phyloP scores from a whole-genome alignment of 2,888 invertebrate genomes.

The Automeris io region DNA sequence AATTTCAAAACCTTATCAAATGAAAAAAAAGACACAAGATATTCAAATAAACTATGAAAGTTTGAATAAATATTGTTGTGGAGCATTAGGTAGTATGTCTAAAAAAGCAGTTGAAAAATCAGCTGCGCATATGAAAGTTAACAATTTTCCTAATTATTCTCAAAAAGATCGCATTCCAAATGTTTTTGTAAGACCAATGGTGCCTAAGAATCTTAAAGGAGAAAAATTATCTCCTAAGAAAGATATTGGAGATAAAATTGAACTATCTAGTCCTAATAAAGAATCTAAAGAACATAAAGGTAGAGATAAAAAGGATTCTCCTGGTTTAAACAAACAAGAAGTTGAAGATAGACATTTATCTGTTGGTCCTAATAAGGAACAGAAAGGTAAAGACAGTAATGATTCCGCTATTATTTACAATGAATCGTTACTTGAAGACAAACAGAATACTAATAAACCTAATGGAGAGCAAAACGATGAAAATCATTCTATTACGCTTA shows the following conservation, averaged over 20 bases:
- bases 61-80: constrained; percentile 53
- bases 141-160: constrained; percentile 26
- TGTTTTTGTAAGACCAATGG: constrained; percentile 55
- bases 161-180: constrained; percentile 39
- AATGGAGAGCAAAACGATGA: too few species aligned
- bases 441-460: too few species aligned
- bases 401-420: too few species aligned
- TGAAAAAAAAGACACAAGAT: constrained; percentile 48
- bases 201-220: constrained; percentile 44
- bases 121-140: constrained; percentile 51
- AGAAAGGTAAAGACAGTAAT: constrained; percentile 2
- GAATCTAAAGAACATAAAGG: constrained; percentile 20
- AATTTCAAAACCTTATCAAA: constrained; percentile 36
- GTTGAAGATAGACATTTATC: background rate
- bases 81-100: constrained; percentile 51
- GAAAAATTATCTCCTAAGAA: constrained; percentile 62
- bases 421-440: too few species aligned
- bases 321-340: constrained; percentile 10
- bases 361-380: constrained; percentile 3
- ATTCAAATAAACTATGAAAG: constrained; percentile 36
- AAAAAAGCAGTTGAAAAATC: constrained; percentile 48
- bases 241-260: constrained; percentile 57
- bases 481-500: too few species aligned
- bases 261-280: constrained; percentile 86
- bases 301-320: constrained; percentile 13